These are phyloP conservation scores for Crax fasciolata DNA, from an alignment of 2,797 vertebrate species.

Conservation along the genomic window DNA sequence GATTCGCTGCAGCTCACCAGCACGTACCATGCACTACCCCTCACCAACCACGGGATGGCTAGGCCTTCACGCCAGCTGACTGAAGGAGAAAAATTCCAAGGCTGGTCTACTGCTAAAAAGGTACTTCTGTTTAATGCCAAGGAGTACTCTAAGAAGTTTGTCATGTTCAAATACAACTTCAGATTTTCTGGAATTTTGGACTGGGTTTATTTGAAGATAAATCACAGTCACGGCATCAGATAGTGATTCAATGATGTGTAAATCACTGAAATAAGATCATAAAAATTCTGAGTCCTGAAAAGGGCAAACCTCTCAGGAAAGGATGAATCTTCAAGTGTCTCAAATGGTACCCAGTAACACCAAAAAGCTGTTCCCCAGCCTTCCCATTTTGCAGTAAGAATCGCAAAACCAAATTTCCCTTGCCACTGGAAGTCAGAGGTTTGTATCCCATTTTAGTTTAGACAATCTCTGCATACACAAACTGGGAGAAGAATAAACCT, in stretches of 20 bases:
- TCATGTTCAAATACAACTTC: neutral
- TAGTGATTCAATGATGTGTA: neutral
- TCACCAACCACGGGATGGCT: fast-evolving
- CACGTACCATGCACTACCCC: fast-evolving
- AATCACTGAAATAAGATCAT: neutral
- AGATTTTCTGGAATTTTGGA: neutral
- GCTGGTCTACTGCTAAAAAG: neutral
- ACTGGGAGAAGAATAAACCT: neutral
- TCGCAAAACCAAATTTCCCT: neutral
- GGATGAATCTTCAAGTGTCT: neutral
- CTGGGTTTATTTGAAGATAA: neutral
- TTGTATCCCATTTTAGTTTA: neutral
- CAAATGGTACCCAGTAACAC: neutral
- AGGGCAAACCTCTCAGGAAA: neutral
- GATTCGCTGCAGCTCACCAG: neutral
- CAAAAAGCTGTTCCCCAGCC: neutral
- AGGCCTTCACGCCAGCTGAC: fast-evolving
- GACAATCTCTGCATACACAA: neutral
- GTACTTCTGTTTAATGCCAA: neutral
- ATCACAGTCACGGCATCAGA: neutral
- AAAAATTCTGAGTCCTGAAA: neutral
- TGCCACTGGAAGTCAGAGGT: neutral
- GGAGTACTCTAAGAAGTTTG: neutral
- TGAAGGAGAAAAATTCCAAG: neutral
- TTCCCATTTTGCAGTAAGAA: neutral